Percentiles rank a stretch among this genome's conserved stretches.
Conservation (phyloP, 1,140 invertebrate genomes). For the Aphelenchoides besseyi region DNA sequence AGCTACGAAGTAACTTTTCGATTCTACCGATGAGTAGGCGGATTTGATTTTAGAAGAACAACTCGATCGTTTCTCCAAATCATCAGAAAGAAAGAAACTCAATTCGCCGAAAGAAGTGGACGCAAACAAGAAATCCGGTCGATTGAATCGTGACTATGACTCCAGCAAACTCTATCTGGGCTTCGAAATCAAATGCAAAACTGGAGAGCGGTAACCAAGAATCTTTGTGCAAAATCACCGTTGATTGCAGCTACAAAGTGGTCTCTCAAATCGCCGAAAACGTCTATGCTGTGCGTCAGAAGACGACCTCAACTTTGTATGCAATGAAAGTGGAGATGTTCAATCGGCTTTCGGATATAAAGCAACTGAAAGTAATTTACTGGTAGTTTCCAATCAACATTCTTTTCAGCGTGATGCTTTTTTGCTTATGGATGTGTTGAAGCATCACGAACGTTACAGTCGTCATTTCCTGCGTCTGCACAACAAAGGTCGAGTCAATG, state of each 20-base stretch:
- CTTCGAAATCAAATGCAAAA: neutral
- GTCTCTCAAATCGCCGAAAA: neutral
- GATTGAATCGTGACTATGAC: too few species aligned
- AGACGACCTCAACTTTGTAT: neutral
- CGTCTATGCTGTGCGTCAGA: neutral
- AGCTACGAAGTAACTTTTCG: too few species aligned
- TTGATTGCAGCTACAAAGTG: neutral
- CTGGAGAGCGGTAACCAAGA: neutral
- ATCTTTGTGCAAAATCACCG: neutral
- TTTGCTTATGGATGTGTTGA: neutral
- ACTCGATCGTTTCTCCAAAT: too few species aligned
- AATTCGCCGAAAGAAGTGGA: too few species aligned
- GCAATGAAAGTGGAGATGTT: neutral
- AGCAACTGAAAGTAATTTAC: neutral
- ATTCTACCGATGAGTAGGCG: too few species aligned
- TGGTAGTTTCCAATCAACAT: neutral
- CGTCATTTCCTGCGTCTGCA: conserved; percentile 24
- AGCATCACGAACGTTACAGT: conserved; percentile 15
- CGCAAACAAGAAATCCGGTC: too few species aligned
- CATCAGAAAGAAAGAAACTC: too few species aligned
- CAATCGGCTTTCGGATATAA: neutral
- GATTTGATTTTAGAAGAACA: too few species aligned
- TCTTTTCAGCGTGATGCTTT: neutral
- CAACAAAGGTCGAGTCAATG: conserved; percentile 17
- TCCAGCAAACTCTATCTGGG: neutral